Conservation (phyloP, 1,140 invertebrate species). For the Asbolus verrucosus region DNA sequence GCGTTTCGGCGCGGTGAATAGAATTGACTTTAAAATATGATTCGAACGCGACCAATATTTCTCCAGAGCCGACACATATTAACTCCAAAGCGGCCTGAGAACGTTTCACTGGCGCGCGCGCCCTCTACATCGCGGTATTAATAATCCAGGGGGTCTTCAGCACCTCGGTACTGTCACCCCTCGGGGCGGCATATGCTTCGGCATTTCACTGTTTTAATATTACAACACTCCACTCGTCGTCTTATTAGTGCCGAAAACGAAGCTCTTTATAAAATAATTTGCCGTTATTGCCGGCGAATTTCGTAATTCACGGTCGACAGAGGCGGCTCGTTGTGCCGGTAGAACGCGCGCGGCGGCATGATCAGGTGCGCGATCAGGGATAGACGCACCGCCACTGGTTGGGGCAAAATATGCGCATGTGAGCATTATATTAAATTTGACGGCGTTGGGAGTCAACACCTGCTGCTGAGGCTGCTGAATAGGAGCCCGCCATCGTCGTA, state of each 20-base stretch:
- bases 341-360: too few species aligned
- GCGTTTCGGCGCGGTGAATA: constrained; percentile 33
- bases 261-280: constrained; percentile 14
- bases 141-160: constrained; percentile 48
- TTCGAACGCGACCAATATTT: constrained; percentile 58
- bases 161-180: too few species aligned
- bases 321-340: background rate
- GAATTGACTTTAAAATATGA: constrained; percentile 60
- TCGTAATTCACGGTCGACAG: constrained; percentile 8
- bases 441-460: constrained; percentile 39
- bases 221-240: constrained; percentile 1
- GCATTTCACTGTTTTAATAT: constrained; percentile 26
- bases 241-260: constrained; percentile 5
- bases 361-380: too few species aligned
- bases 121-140: constrained; percentile 52
- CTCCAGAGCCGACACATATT: constrained; percentile 58
- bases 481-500: constrained; percentile 11
- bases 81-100: constrained; percentile 51
- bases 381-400: background rate
- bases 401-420: constrained; percentile 34
- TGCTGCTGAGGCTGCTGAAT: constrained; percentile 33
- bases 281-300: constrained; percentile 18
- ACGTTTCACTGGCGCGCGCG: constrained; percentile 45
- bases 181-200: constrained; percentile 21
- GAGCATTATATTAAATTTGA: constrained; percentile 41